These are phyloP conservation scores for Synergus laeviventris DNA, from an alignment of 2,888 invertebrate genomes.

Conservation along the genomic window DNA sequence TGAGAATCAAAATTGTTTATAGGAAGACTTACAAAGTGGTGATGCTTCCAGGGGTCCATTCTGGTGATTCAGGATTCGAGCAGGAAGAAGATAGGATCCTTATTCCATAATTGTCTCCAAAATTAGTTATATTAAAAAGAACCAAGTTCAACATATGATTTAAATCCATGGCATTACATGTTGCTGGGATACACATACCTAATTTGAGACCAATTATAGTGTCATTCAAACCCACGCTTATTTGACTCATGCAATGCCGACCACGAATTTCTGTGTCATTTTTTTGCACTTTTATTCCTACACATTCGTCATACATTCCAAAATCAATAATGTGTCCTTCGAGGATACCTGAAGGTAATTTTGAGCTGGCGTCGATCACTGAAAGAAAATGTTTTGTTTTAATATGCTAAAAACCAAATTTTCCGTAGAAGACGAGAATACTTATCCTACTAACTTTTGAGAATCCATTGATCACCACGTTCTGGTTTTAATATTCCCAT, in stretches of 20 bases:
- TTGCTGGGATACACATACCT: conserved; percentile 73
- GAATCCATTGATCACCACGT: conserved; percentile 1
- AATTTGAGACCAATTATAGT: conserved; percentile 54
- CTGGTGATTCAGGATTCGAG: conserved; percentile 41
- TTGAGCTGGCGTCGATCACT: conserved; percentile 11
- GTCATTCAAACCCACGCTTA: conserved; percentile 51
- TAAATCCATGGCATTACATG: conserved; percentile 71
- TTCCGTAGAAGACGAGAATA: neutral
- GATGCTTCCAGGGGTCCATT: conserved; percentile 54
- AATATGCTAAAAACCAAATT: neutral
- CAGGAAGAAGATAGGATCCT: conserved; percentile 42
- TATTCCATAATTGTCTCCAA: neutral
- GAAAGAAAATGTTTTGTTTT: neutral
- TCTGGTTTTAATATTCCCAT: neutral
- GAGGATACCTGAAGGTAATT: conserved; percentile 71
- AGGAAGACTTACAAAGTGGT: conserved; percentile 51
- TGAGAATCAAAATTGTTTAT: neutral
- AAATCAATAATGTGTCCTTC: conserved; percentile 75
- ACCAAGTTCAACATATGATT: neutral
- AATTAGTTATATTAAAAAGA: conserved; percentile 29
- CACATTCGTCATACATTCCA: conserved; percentile 77
- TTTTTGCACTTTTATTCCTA: conserved; percentile 54
- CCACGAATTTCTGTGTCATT: conserved; percentile 68
- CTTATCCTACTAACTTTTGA: neutral
- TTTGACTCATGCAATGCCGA: conserved; percentile 73